Percentiles rank a stretch among this genome's conserved stretches.
Evolutionary conservation across 2,888 invertebrate species (phyloP).

Genomic region (Drosophila tripunctata): DNA sequence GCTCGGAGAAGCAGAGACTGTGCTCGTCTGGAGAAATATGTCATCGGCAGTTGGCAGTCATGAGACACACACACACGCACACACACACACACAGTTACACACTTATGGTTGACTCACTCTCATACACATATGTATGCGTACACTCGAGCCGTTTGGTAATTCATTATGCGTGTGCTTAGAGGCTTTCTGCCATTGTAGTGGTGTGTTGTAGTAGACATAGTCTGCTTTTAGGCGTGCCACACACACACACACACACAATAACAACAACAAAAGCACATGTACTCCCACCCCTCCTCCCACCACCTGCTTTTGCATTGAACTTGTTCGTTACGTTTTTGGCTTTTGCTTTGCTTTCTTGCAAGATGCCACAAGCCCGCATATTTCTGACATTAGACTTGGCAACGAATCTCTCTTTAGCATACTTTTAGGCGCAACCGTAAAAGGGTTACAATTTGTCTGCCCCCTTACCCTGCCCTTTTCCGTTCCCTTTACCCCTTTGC

Average conservation of each 20-base stretch:
- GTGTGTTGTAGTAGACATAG: constrained; percentile 43
- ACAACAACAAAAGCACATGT: constrained; percentile 23
- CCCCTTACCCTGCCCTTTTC: neutral
- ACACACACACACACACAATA: constrained; percentile 51
- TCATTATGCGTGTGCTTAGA: constrained; percentile 81
- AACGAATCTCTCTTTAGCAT: constrained; percentile 21
- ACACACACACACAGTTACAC: constrained; percentile 23
- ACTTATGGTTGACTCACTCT: constrained; percentile 11
- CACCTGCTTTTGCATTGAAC: constrained; percentile 54
- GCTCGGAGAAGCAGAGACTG: constrained; percentile 4
- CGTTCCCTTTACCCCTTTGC: neutral
- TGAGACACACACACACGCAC: constrained; percentile 28
- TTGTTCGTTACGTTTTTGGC: constrained; percentile 28
- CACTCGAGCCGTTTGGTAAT: constrained; percentile 67
- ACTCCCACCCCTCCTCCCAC: neutral
- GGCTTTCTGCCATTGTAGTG: constrained; percentile 68
- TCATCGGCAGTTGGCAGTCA: constrained; percentile 72
- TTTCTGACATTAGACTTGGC: constrained; percentile 54
- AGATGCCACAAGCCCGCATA: constrained; percentile 75
- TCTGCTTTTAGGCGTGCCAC: constrained; percentile 75
- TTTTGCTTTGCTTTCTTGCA: constrained; percentile 60
- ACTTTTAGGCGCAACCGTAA: constrained; percentile 50
- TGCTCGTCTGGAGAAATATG: constrained; percentile 80
- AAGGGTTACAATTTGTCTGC: constrained; percentile 63
- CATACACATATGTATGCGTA: constrained; percentile 25